phyloP scores from a whole-genome alignment of 2,797 vertebrate species.

The Sciurus vulgaris region DNA sequence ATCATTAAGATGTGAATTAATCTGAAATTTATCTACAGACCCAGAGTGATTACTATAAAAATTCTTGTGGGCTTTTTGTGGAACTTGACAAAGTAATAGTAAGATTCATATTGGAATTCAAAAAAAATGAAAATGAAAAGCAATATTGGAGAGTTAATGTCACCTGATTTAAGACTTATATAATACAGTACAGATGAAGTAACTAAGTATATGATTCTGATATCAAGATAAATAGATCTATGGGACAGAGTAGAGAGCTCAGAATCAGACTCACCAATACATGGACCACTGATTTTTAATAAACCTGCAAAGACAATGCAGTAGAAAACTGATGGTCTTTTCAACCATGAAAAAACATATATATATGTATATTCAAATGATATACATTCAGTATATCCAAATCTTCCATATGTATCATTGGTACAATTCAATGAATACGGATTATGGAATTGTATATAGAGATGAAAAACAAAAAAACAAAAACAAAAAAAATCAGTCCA shows the following conservation, averaged over 20 bases:
- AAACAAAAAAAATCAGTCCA: not conserved
- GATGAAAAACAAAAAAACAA: not conserved
- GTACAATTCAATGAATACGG: too few species aligned
- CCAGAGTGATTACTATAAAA: not conserved
- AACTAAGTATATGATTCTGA: not conserved
- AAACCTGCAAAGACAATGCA: not conserved
- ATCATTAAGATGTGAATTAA: not conserved
- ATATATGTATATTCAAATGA: too few species aligned
- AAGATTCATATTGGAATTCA: constrained; percentile 19
- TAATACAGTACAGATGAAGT: not conserved
- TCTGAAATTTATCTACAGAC: not conserved
- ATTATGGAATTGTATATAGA: not conserved
- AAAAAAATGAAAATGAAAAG: not conserved
- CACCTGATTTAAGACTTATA: not conserved
- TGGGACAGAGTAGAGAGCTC: not conserved
- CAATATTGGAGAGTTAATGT: not conserved
- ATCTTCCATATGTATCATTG: too few species aligned
- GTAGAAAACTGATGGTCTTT: not conserved
- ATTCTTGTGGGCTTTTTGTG: not conserved
- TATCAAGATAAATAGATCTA: not conserved
- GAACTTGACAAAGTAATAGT: not conserved
- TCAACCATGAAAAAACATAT: not conserved
- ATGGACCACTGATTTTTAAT: not conserved
- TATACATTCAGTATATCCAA: too few species aligned
- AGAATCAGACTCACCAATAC: not conserved